These are phyloP conservation scores for Lamellibrachia luymesi DNA, from an alignment of 1,140 invertebrate genomes.

Conservation along the genomic window DNA sequence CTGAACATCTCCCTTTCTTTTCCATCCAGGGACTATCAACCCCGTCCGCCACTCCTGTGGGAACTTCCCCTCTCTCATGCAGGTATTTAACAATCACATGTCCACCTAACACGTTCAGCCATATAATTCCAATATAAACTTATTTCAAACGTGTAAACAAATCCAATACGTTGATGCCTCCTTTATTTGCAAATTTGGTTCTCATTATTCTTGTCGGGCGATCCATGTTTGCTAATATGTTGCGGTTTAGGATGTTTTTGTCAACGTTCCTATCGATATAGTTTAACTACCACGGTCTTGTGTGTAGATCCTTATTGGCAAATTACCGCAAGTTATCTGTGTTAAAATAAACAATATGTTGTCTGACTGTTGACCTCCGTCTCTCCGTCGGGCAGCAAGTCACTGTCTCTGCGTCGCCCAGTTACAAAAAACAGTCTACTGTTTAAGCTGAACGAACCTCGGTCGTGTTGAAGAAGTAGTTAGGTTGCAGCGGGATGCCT, in stretches of 20 bases:
- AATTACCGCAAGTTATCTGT: neutral
- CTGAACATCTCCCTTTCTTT: too few species aligned
- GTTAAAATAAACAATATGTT: neutral
- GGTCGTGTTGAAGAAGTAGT: neutral
- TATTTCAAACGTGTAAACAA: too few species aligned
- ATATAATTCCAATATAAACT: too few species aligned
- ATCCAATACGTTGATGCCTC: too few species aligned
- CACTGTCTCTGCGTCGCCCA: neutral
- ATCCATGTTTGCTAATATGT: neutral
- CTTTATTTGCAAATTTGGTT: too few species aligned
- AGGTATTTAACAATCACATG: too few species aligned
- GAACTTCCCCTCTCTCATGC: too few species aligned
- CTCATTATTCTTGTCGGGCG: too few species aligned
- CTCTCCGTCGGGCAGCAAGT: too few species aligned
- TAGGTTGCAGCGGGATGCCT: neutral
- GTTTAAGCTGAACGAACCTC: neutral
- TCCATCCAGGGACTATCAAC: too few species aligned
- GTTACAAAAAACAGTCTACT: neutral
- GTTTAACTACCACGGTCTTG: neutral
- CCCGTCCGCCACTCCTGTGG: too few species aligned
- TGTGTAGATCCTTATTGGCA: neutral
- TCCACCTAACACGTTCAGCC: too few species aligned
- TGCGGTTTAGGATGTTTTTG: neutral
- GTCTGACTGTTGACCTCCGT: neutral
- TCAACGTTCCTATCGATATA: neutral